phyloP scores from a whole-genome alignment of 1,140 invertebrate species.

The Protaetia brevitarsis region DNA sequence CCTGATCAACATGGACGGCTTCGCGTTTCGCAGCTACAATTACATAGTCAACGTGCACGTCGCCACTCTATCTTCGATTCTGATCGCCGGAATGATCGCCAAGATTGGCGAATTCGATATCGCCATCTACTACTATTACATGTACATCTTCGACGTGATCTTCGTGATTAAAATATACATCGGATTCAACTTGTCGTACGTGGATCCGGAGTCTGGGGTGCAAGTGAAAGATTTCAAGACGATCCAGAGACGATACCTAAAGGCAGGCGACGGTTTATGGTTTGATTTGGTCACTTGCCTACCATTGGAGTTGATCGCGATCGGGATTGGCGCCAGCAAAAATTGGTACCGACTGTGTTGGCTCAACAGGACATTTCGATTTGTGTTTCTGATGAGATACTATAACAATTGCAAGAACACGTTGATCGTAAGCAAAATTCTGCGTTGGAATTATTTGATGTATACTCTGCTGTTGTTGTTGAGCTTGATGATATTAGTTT shows the following conservation, averaged over 20 bases:
- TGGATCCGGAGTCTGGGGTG: slow-evolving; percentile 25
- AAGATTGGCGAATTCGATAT: neutral
- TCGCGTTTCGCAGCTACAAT: neutral
- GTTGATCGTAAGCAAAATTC: neutral
- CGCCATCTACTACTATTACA: neutral
- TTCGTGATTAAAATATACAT: slow-evolving; percentile 24
- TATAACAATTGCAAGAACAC: slow-evolving; percentile 14
- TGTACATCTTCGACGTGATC: slow-evolving; percentile 21
- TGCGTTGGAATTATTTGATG: slow-evolving; percentile 10
- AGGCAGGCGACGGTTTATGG: neutral
- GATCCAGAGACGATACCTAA: slow-evolving; percentile 7
- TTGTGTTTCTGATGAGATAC: slow-evolving; percentile 26
- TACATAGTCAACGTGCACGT: slow-evolving; percentile 1
- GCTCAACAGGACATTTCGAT: slow-evolving; percentile 26
- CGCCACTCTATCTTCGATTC: neutral
- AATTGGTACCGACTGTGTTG: slow-evolving; percentile 12
- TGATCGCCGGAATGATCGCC: neutral
- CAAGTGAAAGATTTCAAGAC: neutral
- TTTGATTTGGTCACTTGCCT: slow-evolving; percentile 23
- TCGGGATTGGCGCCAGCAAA: neutral
- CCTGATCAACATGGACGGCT: neutral
- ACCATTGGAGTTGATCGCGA: slow-evolving; percentile 20
- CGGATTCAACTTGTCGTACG: slow-evolving; percentile 25
- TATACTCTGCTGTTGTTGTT: slow-evolving; percentile 5
- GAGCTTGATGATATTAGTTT: neutral